phyloP scores from a whole-genome alignment of 2,797 vertebrate species.

The Characodon lateralis region DNA sequence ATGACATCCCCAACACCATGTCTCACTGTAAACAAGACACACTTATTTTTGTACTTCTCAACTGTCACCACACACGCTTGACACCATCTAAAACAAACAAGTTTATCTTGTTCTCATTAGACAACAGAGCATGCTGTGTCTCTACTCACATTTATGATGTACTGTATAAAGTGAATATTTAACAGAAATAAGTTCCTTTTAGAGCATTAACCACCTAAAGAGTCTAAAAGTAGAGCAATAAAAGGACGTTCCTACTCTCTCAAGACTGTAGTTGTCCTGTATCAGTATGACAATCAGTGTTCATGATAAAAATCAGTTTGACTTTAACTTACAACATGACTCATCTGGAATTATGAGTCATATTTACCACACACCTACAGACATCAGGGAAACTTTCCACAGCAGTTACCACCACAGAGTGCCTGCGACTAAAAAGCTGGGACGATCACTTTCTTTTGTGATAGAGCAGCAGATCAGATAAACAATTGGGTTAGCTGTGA shows the following conservation, averaged over 20 bases:
- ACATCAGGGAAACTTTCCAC: constrained; percentile 62
- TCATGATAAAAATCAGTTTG: constrained; percentile 48
- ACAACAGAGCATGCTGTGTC: too few relatives aligned
- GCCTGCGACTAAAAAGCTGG: constrained; percentile 56
- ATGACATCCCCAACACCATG: too few relatives aligned
- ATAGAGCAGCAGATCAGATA: constrained; percentile 17
- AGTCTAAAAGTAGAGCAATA: constrained; percentile 46
- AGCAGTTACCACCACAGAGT: constrained; percentile 47
- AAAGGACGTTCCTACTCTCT: constrained; percentile 40
- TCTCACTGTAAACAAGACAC: too few relatives aligned
- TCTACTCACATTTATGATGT: too few relatives aligned
- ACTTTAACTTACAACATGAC: constrained; percentile 63
- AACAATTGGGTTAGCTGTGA: background rate
- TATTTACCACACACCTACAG: constrained; percentile 69
- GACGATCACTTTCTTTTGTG: constrained; percentile 35
- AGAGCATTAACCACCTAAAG: constrained; percentile 14
- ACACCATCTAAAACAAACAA: too few relatives aligned
- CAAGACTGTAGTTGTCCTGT: constrained; percentile 31
- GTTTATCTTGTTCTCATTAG: too few relatives aligned
- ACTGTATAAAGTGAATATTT: constrained; percentile 54
- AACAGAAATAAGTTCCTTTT: constrained; percentile 50
- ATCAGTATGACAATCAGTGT: constrained; percentile 49
- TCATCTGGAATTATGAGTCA: constrained; percentile 73
- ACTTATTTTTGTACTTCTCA: too few relatives aligned
- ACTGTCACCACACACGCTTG: too few relatives aligned